phyloP scores from a whole-genome alignment of 2,797 vertebrate species.

The Coreius guichenoti region DNA sequence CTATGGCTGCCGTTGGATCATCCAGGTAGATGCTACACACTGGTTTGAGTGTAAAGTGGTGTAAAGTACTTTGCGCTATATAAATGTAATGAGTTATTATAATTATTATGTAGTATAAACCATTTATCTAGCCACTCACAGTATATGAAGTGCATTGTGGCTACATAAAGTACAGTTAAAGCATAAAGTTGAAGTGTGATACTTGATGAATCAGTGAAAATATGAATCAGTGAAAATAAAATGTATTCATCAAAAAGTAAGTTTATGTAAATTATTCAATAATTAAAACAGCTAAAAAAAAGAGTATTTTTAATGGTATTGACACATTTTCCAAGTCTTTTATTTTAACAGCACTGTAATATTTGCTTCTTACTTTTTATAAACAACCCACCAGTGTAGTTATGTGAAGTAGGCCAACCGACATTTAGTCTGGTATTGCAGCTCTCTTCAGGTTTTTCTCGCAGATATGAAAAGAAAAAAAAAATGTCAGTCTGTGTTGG shows the following conservation, averaged over 20 bases:
- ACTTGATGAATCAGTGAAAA: background rate
- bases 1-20: background rate
- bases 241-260: background rate
- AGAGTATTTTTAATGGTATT: background rate
- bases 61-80: background rate
- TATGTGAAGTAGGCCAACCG: conserved; percentile 19
- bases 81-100: background rate
- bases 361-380: background rate
- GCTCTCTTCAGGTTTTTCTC: conserved; percentile 29
- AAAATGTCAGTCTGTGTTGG: conserved; percentile 47
- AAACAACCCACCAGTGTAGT: background rate
- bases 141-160: background rate
- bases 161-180: background rate
- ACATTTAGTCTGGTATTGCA: background rate
- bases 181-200: background rate
- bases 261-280: background rate
- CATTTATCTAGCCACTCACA: background rate
- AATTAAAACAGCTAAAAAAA: too few species aligned
- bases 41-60: too few species aligned
- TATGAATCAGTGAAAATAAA: background rate
- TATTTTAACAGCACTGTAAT: background rate
- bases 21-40: background rate
- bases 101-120: background rate
- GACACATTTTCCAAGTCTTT: background rate
- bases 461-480: background rate